A percentile compares a stretch with the other conserved stretches of the same genome.
Evolutionary conservation across 2,888 invertebrate genomes (phyloP).

Genomic region (Pheosia gnoma): DNA sequence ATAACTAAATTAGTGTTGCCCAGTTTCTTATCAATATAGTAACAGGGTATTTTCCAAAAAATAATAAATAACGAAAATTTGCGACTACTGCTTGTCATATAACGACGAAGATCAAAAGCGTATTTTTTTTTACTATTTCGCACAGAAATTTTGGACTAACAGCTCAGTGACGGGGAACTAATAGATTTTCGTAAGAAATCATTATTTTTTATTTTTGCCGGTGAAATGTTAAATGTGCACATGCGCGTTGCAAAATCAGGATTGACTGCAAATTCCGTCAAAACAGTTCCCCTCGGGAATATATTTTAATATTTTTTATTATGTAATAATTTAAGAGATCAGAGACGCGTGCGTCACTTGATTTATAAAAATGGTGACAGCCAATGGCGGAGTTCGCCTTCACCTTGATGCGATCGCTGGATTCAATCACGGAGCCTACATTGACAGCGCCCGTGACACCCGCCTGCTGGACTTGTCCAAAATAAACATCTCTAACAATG

Average conservation of each 20-base stretch:
- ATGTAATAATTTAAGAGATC: constrained; percentile 37
- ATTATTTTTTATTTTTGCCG: constrained; percentile 19
- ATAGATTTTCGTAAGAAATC: constrained; percentile 20
- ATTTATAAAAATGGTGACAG: constrained; percentile 69
- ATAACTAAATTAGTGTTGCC: constrained; percentile 17
- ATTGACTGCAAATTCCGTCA: constrained; percentile 25
- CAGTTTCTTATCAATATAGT: constrained; percentile 27
- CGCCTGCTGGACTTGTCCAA: constrained; percentile 59
- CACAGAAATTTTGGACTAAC: constrained; percentile 27
- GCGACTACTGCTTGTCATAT: constrained; percentile 26
- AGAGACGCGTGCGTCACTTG: constrained; percentile 59
- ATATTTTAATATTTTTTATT: constrained; percentile 16
- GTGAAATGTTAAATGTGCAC: constrained; percentile 27
- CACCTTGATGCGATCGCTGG: constrained; percentile 75
- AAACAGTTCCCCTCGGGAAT: constrained; percentile 20
- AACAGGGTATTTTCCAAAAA: constrained; percentile 13
- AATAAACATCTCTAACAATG: constrained; percentile 73
- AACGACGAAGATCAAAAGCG: constrained; percentile 34
- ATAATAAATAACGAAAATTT: constrained; percentile 20
- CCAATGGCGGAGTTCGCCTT: constrained; percentile 71
- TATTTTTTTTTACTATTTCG: constrained; percentile 17
- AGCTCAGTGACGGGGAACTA: constrained; percentile 22
- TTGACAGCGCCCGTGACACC: constrained; percentile 76
- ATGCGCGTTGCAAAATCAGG: constrained; percentile 23
- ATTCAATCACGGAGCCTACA: constrained; percentile 69